A percentile compares a stretch with the other conserved stretches of the same genome.
These are phyloP conservation scores for Pseudochromis fuscus DNA, from an alignment of 2,797 vertebrate species.

Conservation along the genomic window DNA sequence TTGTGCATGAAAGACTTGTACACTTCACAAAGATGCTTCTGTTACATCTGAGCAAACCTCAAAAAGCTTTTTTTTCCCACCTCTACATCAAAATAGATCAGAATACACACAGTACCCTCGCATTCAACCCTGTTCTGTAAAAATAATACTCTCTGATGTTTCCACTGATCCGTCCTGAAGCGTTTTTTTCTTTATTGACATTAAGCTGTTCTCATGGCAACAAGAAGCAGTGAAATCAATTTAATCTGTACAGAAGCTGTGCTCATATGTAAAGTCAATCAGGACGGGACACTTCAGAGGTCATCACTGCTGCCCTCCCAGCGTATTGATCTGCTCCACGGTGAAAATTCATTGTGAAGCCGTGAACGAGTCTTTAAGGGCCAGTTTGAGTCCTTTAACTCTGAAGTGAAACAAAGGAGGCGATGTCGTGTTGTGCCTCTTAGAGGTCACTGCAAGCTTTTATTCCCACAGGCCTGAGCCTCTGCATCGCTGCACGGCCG, in stretches of 20 bases:
- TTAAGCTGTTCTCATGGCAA: neutral
- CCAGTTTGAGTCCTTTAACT: neutral
- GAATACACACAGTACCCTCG: too few species aligned
- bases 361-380: neutral
- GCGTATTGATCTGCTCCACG: neutral
- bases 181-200: constrained; percentile 2
- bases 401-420: constrained; percentile 34
- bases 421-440: constrained; percentile 38
- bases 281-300: constrained; percentile 1
- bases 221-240: neutral
- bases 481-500: constrained; percentile 45
- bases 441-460: constrained; percentile 60
- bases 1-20: constrained; percentile 28
- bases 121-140: neutral
- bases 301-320: neutral
- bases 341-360: constrained; percentile 4
- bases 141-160: neutral
- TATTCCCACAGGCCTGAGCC: constrained; percentile 46
- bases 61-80: neutral
- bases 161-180: neutral
- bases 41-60: constrained; percentile 2
- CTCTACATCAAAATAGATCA: neutral
- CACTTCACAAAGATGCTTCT: constrained; percentile 45
- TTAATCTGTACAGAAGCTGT: neutral
- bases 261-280: neutral